A percentile compares a stretch with the other conserved stretches of the same genome.
Conservation (phyloP, 2,888 invertebrate species). For the Phorcus lineatus region DNA sequence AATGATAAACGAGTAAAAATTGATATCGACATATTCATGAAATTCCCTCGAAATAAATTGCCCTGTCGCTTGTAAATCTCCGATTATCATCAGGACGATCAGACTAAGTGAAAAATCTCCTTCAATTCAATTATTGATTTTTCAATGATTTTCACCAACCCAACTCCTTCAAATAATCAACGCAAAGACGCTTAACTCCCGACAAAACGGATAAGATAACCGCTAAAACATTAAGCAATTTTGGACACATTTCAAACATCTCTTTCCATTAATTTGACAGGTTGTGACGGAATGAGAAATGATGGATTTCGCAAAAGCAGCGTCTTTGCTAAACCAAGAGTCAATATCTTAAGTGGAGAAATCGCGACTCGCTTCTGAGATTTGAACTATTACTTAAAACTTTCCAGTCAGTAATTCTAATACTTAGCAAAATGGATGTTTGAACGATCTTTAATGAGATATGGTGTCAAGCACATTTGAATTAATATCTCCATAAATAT, state of each 20-base stretch:
- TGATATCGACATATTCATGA: background rate
- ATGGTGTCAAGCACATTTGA: background rate
- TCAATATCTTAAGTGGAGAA: slow-evolving; percentile 17
- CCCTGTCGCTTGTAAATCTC: background rate
- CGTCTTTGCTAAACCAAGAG: background rate
- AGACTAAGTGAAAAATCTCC: slow-evolving; percentile 18
- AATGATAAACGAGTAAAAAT: background rate
- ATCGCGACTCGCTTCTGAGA: background rate
- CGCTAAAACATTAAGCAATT: slow-evolving; percentile 18
- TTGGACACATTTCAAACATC: slow-evolving; percentile 17
- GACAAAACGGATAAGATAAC: slow-evolving; percentile 16
- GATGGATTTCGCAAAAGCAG: slow-evolving; percentile 3
- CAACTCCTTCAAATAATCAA: slow-evolving; percentile 12
- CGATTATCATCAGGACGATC: slow-evolving; percentile 10
- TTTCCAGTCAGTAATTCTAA: background rate
- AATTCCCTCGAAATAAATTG: background rate
- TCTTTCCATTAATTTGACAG: slow-evolving; percentile 14
- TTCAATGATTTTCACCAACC: slow-evolving; percentile 13
- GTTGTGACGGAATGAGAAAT: slow-evolving; percentile 14
- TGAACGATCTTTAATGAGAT: background rate
- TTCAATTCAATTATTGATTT: slow-evolving; percentile 20
- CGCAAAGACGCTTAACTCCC: slow-evolving; percentile 16
- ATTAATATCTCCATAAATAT: no score
- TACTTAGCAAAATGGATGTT: background rate
- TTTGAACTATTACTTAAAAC: background rate